A percentile compares a stretch with the other conserved stretches of the same genome.
Conservation (phyloP, 2,888 invertebrate genomes). For the Mimachlamys varia region DNA sequence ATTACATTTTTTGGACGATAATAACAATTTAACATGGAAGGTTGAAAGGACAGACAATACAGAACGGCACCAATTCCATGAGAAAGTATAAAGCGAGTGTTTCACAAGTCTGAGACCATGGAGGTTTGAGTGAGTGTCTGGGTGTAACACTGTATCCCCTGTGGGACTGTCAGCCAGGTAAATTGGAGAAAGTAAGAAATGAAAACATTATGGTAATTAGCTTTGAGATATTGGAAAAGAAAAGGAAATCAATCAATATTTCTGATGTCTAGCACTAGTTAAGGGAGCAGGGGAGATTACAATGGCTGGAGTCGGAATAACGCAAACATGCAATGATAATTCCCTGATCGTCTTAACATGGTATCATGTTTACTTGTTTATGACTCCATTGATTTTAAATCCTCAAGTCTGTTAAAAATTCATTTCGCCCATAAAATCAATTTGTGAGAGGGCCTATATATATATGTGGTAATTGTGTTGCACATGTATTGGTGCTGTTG, state of each 20-base stretch:
- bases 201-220: conserved; percentile 34
- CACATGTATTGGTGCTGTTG: not conserved
- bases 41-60: not conserved
- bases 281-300: not conserved
- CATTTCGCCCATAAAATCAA: conserved; percentile 14
- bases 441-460: not conserved
- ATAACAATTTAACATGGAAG: conserved; percentile 23
- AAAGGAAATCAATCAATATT: not conserved
- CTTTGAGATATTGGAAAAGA: conserved; percentile 36
- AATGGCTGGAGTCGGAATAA: not conserved
- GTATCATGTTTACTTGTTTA: not conserved
- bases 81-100: not conserved
- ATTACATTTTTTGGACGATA: not conserved
- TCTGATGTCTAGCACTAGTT: not conserved
- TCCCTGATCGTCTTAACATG: not conserved
- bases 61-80: not conserved
- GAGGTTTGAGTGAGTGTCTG: not conserved
- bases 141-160: not conserved
- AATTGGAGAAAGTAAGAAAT: conserved; percentile 34
- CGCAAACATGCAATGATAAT: not conserved
- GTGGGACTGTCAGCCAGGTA: not conserved
- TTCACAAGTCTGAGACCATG: not conserved
- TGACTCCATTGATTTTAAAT: conserved; percentile 24
- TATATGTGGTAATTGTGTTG: not conserved
- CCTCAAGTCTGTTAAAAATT: conserved; percentile 36